Percentiles rank a stretch among this genome's conserved stretches.
These are phyloP conservation scores for Dendroctonus valens DNA, from an alignment of 1,140 invertebrate species.

Conservation along the genomic window DNA sequence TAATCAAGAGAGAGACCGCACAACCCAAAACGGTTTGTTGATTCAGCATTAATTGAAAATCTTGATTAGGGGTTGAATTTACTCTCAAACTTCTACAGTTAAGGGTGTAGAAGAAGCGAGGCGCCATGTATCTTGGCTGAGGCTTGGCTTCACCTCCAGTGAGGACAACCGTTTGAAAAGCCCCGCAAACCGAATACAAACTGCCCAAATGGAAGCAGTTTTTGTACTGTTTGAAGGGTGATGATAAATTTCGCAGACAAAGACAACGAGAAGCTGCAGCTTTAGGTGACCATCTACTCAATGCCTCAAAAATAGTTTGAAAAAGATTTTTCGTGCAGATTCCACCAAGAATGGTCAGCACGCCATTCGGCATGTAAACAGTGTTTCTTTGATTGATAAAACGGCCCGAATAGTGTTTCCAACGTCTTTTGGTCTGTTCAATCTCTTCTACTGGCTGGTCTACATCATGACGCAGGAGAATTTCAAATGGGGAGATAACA, in stretches of 20 bases:
- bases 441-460: conserved; percentile 83
- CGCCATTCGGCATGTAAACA: conserved; percentile 72
- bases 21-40: too few species aligned
- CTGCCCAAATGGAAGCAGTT: conserved; percentile 75
- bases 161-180: conserved; percentile 69
- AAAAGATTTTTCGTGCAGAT: conserved; percentile 10
- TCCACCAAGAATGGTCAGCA: conserved; percentile 46
- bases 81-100: too few species aligned
- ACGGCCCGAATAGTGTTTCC: conserved; percentile 84
- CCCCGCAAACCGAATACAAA: conserved; percentile 75
- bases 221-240: conserved; percentile 74
- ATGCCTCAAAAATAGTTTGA: conserved; percentile 13
- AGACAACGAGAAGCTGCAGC: conserved; percentile 67
- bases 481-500: conserved; percentile 69
- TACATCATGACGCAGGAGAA: conserved; percentile 72
- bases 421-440: conserved; percentile 79
- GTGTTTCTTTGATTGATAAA: conserved; percentile 84
- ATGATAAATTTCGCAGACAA: conserved; percentile 72
- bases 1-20: too few species aligned
- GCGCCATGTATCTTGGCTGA: too few species aligned
- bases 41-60: too few species aligned
- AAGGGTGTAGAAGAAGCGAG: too few species aligned
- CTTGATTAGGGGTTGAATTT: too few species aligned
- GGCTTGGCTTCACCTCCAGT: conserved; percentile 48
- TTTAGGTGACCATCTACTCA: conserved; percentile 40